A percentile compares a stretch with the other conserved stretches of the same genome.
Conservation (phyloP, 1,140 invertebrate species). For the Brachionus rubens region DNA sequence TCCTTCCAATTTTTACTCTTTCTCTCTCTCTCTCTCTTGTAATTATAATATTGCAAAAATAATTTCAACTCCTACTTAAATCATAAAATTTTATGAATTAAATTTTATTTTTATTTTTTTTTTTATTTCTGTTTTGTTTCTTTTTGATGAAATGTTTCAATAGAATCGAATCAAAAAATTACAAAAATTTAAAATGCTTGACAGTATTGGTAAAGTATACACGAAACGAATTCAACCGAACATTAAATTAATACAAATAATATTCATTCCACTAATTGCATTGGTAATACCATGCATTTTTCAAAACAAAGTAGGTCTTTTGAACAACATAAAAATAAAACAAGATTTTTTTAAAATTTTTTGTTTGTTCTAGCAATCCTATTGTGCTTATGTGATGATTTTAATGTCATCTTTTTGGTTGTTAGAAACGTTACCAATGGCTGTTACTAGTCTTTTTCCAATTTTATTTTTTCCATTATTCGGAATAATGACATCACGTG, state of each 20-base stretch:
- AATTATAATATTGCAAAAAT: too few relatives aligned
- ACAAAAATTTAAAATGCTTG: too few relatives aligned
- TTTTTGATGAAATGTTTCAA: too few relatives aligned
- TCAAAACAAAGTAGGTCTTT: not conserved
- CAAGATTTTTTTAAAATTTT: not conserved
- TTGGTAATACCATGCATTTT: not conserved
- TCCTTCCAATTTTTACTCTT: too few relatives aligned
- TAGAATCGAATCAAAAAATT: too few relatives aligned
- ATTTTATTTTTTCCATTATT: constrained; percentile 60
- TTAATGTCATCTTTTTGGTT: constrained; percentile 55
- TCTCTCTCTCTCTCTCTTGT: too few relatives aligned
- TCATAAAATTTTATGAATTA: too few relatives aligned
- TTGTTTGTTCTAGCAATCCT: constrained; percentile 7
- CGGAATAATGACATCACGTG: constrained; percentile 53
- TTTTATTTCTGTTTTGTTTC: too few relatives aligned
- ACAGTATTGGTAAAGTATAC: not conserved
- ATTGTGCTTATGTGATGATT: constrained; percentile 35
- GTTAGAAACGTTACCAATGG: constrained; percentile 61
- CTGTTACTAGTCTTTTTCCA: constrained; percentile 61
- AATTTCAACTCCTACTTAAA: too few relatives aligned
- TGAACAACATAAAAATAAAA: too few relatives aligned
- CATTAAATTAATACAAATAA: not conserved
- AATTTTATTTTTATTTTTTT: too few relatives aligned
- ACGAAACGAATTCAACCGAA: not conserved
- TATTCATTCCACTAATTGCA: constrained; percentile 15